Conservation (phyloP, 2,113 vertebrate genomes). For the Pygathrix nemaeus region DNA sequence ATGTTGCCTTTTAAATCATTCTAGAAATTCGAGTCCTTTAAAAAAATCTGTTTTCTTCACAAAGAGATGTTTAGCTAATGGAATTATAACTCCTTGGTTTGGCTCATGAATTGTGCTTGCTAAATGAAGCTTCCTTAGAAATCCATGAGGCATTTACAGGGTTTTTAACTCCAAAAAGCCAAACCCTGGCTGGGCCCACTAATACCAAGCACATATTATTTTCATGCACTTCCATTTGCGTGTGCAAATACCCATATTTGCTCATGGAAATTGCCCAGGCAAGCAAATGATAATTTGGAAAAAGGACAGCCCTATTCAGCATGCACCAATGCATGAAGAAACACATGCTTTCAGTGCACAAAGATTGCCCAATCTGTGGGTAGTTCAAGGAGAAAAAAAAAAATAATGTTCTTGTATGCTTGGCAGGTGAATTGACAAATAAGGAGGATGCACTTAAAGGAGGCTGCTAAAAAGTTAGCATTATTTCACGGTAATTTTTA, state of each 20-base stretch:
- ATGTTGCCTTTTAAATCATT: slow-evolving; percentile 8
- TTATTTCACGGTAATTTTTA: slow-evolving; percentile 35
- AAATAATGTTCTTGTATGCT: slow-evolving; percentile 38
- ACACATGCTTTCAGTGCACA: slow-evolving; percentile 15
- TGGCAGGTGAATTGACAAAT: background rate
- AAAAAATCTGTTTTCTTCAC: background rate
- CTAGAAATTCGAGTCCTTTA: background rate
- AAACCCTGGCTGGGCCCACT: slow-evolving; percentile 53
- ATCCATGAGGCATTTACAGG: slow-evolving; percentile 49
- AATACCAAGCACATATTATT: slow-evolving; percentile 72
- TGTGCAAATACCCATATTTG: slow-evolving; percentile 81
- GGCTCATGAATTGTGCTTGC: slow-evolving; percentile 39
- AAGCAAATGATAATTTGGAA: slow-evolving; percentile 72
- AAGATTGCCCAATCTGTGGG: slow-evolving; percentile 39
- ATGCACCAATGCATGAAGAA: slow-evolving; percentile 54
- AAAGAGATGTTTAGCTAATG: slow-evolving; percentile 37
- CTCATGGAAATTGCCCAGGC: slow-evolving; percentile 80
- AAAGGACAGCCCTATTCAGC: slow-evolving; percentile 67
- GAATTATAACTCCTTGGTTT: slow-evolving; percentile 57
- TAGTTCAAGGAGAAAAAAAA: slow-evolving; percentile 48
- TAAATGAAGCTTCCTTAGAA: slow-evolving; percentile 53
- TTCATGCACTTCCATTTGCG: slow-evolving; percentile 74
- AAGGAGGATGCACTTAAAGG: background rate
- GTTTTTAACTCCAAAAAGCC: slow-evolving; percentile 67
- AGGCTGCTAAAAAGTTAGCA: slow-evolving; percentile 14